These are phyloP conservation scores for Diarsia dahlii DNA, from an alignment of 2,888 invertebrate species.

Conservation along the genomic window DNA sequence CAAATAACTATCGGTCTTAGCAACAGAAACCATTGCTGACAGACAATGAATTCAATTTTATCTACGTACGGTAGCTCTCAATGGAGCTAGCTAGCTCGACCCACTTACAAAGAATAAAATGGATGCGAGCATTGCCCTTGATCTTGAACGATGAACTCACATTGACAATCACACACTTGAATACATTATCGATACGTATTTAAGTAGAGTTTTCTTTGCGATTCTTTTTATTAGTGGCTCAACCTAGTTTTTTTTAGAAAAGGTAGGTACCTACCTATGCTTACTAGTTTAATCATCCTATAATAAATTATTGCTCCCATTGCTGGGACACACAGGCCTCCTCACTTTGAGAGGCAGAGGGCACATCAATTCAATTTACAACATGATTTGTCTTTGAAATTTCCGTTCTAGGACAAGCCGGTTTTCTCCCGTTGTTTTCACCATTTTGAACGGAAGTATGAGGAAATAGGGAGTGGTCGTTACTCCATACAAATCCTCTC, in stretches of 20 bases:
- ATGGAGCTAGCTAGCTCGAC: not conserved
- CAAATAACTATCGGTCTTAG: not conserved
- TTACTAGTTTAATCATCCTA: not conserved
- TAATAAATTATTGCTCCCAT: too few species aligned
- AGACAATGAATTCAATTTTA: not conserved
- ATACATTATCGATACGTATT: not conserved
- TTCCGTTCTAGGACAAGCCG: too few species aligned
- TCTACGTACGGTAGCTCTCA: not conserved
- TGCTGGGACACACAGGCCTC: not conserved
- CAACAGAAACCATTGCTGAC: not conserved
- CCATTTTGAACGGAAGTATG: too few species aligned
- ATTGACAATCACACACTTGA: not conserved
- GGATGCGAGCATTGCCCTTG: constrained; percentile 21
- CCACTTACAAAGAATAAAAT: constrained; percentile 2
- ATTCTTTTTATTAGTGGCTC: not conserved
- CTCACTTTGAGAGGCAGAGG: too few species aligned
- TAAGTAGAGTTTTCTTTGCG: not conserved
- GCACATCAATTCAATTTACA: not conserved
- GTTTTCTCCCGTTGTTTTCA: too few species aligned
- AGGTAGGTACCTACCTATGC: not conserved
- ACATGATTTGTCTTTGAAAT: not conserved
- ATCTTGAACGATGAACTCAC: constrained; percentile 30
- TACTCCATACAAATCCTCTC: too few species aligned
- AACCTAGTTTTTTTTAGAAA: not conserved
- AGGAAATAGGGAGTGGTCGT: too few species aligned